Evolutionary conservation across 53 echinoderm and acorn worm species (phyloP).

Genomic region (Apostichopus leukothele): DNA sequence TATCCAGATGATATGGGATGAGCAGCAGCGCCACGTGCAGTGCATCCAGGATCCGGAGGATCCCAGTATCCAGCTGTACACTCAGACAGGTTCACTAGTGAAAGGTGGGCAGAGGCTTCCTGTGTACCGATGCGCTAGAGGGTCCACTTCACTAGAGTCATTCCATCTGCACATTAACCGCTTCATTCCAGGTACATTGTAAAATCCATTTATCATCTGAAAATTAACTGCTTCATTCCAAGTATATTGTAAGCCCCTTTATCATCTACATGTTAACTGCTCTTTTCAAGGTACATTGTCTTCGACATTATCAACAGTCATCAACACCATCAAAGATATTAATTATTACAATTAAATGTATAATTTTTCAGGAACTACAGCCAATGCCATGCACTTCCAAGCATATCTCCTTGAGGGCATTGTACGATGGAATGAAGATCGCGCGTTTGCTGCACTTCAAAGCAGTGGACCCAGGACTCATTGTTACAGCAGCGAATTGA

Average conservation of each 20-base stretch:
- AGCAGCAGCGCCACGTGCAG: slow-evolving; percentile 57
- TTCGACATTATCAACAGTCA: too few species aligned
- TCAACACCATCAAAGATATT: too few species aligned
- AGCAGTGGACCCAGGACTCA: neutral
- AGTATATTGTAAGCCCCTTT: too few species aligned
- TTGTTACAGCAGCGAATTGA: neutral
- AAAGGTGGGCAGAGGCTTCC: slow-evolving; percentile 57
- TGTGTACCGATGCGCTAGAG: slow-evolving; percentile 57
- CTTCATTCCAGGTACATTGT: slow-evolving; percentile 56
- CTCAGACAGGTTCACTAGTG: neutral
- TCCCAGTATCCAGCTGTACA: neutral
- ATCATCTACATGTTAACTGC: too few species aligned
- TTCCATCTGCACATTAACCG: slow-evolving; percentile 22
- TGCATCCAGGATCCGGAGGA: slow-evolving; percentile 65
- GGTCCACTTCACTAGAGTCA: slow-evolving; percentile 65
- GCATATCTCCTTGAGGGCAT: slow-evolving; percentile 73
- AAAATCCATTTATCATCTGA: too few species aligned
- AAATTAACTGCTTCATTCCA: too few species aligned
- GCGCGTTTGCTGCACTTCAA: slow-evolving; percentile 36
- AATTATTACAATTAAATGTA: too few species aligned
- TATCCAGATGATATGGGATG: slow-evolving; percentile 51
- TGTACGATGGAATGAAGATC: slow-evolving; percentile 61
- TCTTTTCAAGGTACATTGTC: too few species aligned
- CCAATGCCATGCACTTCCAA: slow-evolving; percentile 68
- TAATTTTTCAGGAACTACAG: slow-evolving; percentile 46